These are phyloP conservation scores for Trachemys scripta DNA, from an alignment of 2,113 vertebrate species.

Conservation along the genomic window DNA sequence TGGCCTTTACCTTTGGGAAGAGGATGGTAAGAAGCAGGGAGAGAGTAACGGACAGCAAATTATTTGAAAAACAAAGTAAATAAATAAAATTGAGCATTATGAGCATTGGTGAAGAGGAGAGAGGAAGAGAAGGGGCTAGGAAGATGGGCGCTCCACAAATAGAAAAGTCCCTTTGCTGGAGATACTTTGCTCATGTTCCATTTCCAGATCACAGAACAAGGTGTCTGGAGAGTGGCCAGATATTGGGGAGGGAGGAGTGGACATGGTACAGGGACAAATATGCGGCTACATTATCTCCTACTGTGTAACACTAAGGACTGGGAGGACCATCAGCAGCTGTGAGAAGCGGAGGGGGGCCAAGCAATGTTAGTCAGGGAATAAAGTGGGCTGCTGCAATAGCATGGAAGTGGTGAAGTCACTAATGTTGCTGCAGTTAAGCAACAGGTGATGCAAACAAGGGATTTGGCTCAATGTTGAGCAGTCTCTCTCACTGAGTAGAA, in stretches of 20 bases:
- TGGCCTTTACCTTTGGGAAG: background rate
- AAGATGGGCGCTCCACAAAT: background rate
- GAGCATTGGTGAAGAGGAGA: background rate
- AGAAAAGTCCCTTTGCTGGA: background rate
- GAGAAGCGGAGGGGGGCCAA: background rate
- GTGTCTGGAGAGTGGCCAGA: background rate
- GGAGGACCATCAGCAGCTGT: background rate
- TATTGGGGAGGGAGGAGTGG: background rate
- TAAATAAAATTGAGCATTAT: background rate
- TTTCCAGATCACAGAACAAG: background rate
- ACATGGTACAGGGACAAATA: background rate
- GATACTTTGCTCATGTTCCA: background rate
- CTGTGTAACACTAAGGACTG: background rate
- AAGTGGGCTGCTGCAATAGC: background rate
- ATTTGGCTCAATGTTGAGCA: background rate
- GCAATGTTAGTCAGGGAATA: background rate
- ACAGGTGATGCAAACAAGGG: background rate
- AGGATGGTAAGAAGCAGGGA: background rate
- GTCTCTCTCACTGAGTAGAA: background rate
- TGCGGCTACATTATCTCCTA: rapidly evolving
- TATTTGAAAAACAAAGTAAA: background rate
- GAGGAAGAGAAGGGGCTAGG: rapidly evolving
- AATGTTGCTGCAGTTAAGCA: background rate
- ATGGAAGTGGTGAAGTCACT: background rate
- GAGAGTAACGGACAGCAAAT: background rate